These are phyloP conservation scores for Aphaenogaster ashmeadi DNA, from an alignment of 1,140 invertebrate genomes.

Conservation along the genomic window DNA sequence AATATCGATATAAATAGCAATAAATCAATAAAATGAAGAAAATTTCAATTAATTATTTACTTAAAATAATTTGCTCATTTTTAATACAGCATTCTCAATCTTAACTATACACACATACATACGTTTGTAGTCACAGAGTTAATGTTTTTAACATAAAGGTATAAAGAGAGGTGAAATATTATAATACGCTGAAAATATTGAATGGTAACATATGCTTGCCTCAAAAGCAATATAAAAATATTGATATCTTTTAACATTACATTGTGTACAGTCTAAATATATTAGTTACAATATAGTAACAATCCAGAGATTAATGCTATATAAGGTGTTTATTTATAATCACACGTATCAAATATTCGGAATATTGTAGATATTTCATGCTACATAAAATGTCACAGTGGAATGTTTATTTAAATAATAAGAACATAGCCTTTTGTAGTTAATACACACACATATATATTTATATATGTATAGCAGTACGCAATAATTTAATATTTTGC, in stretches of 20 bases:
- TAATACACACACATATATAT: too few species aligned
- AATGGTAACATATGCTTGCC: slow-evolving; percentile 40
- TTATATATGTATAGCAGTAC: slow-evolving; percentile 61
- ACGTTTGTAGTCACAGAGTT: neutral
- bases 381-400: slow-evolving; percentile 63
- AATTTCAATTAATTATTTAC: neutral
- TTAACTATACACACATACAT: neutral
- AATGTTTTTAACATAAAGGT: slow-evolving; percentile 38
- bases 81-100: neutral
- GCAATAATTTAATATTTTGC: slow-evolving; percentile 61
- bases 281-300: slow-evolving; percentile 13
- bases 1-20: neutral
- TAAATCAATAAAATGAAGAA: neutral
- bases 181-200: slow-evolving; percentile 27
- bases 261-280: slow-evolving; percentile 22
- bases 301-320: slow-evolving; percentile 16
- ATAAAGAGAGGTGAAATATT: neutral
- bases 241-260: slow-evolving; percentile 31
- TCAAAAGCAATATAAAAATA: slow-evolving; percentile 60
- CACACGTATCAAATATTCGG: neutral
- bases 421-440: slow-evolving; percentile 60
- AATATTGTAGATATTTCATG: slow-evolving; percentile 36
- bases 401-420: slow-evolving; percentile 74
- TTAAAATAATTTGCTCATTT: neutral
- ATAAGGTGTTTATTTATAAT: neutral